A percentile compares a stretch with the other conserved stretches of the same genome.
These are phyloP conservation scores for Antennarius striatus DNA, from an alignment of 2,113 vertebrate genomes.

Conservation along the genomic window DNA sequence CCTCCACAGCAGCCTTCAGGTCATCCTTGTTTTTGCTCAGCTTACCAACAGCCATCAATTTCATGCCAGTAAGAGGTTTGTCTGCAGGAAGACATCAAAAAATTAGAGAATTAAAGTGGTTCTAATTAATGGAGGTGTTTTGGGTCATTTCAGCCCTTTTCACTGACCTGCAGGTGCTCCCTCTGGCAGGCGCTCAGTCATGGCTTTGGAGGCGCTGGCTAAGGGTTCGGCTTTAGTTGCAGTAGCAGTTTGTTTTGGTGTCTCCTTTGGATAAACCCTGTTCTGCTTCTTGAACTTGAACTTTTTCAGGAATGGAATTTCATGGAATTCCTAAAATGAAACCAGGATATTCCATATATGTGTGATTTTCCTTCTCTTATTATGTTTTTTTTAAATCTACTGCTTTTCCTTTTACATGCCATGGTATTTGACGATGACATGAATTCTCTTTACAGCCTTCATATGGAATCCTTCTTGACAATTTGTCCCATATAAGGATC, in stretches of 20 bases:
- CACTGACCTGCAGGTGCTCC: constrained; percentile 79
- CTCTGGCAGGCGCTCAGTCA: constrained; percentile 41
- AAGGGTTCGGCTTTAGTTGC: constrained; percentile 47
- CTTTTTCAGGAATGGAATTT: constrained; percentile 93
- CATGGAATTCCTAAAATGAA: constrained; percentile 86
- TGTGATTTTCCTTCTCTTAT: too few relatives aligned
- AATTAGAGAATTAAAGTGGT: background rate
- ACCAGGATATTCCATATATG: too few relatives aligned
- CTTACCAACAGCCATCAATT: constrained; percentile 88
- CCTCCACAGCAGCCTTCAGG: constrained; percentile 85
- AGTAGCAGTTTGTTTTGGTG: constrained; percentile 11
- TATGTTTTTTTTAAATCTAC: too few relatives aligned
- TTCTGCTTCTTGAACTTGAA: constrained; percentile 93
- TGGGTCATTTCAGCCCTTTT: background rate
- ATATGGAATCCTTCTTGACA: too few relatives aligned
- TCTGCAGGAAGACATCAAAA: constrained; percentile 67
- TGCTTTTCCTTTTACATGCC: too few relatives aligned
- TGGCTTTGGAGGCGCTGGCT: constrained; percentile 65
- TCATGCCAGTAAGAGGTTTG: constrained; percentile 91
- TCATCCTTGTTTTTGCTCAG: constrained; percentile 93
- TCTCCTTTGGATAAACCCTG: constrained; percentile 84
- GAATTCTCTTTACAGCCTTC: background rate
- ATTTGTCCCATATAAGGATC: background rate
- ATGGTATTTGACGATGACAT: background rate
- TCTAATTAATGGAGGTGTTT: background rate